Percentiles rank a stretch among this genome's conserved stretches.
Evolutionary conservation across 2,113 vertebrate species (phyloP).

Genomic region (Hystrix cristata): DNA sequence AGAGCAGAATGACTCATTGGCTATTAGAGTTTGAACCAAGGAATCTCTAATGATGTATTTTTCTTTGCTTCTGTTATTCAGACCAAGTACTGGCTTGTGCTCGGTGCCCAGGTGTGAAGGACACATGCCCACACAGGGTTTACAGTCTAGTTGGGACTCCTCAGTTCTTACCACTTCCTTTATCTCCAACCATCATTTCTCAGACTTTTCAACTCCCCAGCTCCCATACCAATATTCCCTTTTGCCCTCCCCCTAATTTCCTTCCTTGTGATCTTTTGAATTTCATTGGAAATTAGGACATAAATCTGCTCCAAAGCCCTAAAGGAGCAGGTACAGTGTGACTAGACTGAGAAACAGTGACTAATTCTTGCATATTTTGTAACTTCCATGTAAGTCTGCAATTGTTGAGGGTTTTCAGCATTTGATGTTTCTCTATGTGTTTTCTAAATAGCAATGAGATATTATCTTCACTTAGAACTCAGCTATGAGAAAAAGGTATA

Average conservation of each 20-base stretch:
- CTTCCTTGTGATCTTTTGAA: neutral
- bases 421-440: constrained; percentile 57
- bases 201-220: neutral
- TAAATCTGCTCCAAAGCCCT: constrained; percentile 7
- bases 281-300: neutral
- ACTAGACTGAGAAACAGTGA: constrained; percentile 53
- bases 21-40: neutral
- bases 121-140: neutral
- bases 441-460: constrained; percentile 65
- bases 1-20: constrained; percentile 1
- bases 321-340: constrained; percentile 48
- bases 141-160: neutral
- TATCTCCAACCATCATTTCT: neutral
- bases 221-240: neutral
- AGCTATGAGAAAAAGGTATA: constrained; percentile 29
- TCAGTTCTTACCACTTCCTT: constrained; percentile 24
- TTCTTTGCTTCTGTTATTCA: constrained; percentile 28
- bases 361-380: constrained; percentile 30
- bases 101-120: neutral
- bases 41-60: neutral
- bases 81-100: constrained; percentile 10
- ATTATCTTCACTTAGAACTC: constrained; percentile 40
- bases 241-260: neutral
- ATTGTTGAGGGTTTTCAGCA: constrained; percentile 49
- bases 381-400: neutral